Conservation (phyloP, 2,797 vertebrate genomes). For the Danio aesculapii region DNA sequence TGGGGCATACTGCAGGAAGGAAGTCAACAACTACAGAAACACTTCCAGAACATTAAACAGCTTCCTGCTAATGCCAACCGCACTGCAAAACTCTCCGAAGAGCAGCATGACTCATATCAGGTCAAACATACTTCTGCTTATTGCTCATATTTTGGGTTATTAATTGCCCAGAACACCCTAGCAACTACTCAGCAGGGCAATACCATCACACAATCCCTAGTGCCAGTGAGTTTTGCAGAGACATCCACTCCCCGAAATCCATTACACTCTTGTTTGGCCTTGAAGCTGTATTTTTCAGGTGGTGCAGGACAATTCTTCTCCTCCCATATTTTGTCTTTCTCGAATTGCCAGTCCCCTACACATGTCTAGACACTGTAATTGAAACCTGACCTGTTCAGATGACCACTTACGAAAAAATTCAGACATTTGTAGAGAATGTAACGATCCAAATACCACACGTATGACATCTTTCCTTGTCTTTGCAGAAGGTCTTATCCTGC, state of each 20-base stretch:
- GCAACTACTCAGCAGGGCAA: neutral
- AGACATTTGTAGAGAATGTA: constrained; percentile 53
- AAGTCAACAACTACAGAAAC: constrained; percentile 4
- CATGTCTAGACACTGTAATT: constrained; percentile 57
- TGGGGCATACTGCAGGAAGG: neutral
- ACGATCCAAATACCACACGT: constrained; percentile 57
- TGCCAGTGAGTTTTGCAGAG: neutral
- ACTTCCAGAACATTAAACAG: neutral
- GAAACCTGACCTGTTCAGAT: constrained; percentile 58
- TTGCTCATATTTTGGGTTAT: neutral
- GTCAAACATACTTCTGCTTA: neutral
- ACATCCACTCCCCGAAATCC: neutral
- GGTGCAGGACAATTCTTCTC: constrained; percentile 1
- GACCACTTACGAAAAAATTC: constrained; percentile 58
- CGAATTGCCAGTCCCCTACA: constrained; percentile 7
- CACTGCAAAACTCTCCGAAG: neutral
- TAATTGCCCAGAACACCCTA: neutral
- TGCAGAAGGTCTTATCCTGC: constrained; percentile 51
- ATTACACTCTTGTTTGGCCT: neutral
- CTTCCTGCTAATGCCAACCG: neutral
- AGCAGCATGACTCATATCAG: neutral
- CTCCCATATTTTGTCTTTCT: constrained; percentile 1
- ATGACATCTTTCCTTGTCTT: constrained; percentile 56
- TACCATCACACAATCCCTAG: neutral
- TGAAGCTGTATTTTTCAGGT: neutral